Base-by-base conservation (phyloP, 2,888 invertebrate genomes). In the Xestia rhomboidea region DNA sequence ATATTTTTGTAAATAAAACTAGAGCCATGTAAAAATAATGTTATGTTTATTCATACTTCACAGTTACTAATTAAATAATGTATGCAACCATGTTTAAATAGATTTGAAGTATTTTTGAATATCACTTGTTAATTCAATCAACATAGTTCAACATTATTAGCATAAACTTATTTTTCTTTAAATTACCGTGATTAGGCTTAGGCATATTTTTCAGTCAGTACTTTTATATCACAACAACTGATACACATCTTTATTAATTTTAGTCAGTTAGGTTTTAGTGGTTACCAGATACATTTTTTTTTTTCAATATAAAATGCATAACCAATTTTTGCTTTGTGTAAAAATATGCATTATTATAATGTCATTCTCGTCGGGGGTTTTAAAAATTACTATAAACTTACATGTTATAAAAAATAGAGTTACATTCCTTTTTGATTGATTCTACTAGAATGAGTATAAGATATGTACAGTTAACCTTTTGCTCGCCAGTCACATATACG, bases 341-440 rank as follows among this genome's bases (percentile, higher is more conserved):
- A 71, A 77, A 68, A 70, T 68, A 73, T 57, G 68, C 69, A 78
- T 73, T 63, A 66, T 63, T 44, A 18, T 72, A 15, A 67, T 57
- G 51, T 70, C 24, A 57, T 69, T 82, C 60, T 69, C n/a, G 15
- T 77, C 21, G 57, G 73, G 66, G 41, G 73, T 75, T 72, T 71
- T 38, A 74, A 73, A 77, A 84, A 71, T 30, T 66, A 71, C 38
- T 73, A 57, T 68, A 46, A 74, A 69, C 66, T 54, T 75, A 68
- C 72, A 70, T 27, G 57, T 77, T 57, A 21, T 64, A 62, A 75
- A 73, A 84, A 72, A 82, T n/a, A 21, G 34, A 46, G 83, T 82
- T 68, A 89, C 89, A 89, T 89, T 89, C 89, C 89, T 86, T 83
- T 77, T 82, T 82, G 68, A 79, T 83, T 70, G 76, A 71, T 63